Percentiles rank a stretch among this genome's conserved stretches.
Evolutionary conservation across 1,140 invertebrate species (phyloP).

Genomic region (Drosophila kohkoa): DNA sequence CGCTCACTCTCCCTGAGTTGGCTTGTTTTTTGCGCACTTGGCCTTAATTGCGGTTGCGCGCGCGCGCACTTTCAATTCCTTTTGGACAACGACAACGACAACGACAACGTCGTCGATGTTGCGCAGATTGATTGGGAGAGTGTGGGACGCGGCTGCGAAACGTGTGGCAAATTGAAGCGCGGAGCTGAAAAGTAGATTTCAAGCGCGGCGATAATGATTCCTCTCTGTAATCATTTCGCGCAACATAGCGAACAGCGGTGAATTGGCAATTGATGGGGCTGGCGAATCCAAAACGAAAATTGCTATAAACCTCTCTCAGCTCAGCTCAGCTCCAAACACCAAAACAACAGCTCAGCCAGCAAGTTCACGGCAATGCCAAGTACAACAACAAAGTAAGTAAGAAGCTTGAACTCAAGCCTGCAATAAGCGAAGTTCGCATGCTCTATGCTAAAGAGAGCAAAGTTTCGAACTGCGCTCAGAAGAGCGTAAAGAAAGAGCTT

Average conservation of each 20-base stretch:
- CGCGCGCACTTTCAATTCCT: conserved; percentile 75
- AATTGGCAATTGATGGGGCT: conserved; percentile 17
- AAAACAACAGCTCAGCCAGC: conserved; percentile 6
- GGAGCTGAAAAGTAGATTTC: conserved; percentile 50
- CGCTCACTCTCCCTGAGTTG: conserved; percentile 7
- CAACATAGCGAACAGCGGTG: background rate
- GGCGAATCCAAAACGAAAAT: conserved; percentile 64
- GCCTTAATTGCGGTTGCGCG: conserved; percentile 78
- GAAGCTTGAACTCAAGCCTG: background rate
- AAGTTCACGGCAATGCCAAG: conserved; percentile 42
- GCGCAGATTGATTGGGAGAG: too few relatives aligned
- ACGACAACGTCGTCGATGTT: conserved; percentile 23
- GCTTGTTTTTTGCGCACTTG: conserved; percentile 66
- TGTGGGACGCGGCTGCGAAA: background rate
- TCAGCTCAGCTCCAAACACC: background rate
- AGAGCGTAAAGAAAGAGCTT: too few relatives aligned
- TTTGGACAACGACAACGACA: conserved; percentile 24
- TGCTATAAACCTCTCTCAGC: conserved; percentile 38
- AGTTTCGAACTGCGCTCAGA: background rate
- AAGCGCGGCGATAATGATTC: conserved; percentile 68
- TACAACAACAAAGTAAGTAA: conserved; percentile 6
- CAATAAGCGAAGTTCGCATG: background rate
- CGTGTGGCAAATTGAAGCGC: conserved; percentile 65
- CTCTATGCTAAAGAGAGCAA: conserved; percentile 1
- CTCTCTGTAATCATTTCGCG: conserved; percentile 50